These are phyloP conservation scores for Dasypolia templi DNA, from an alignment of 2,888 invertebrate species.

Conservation along the genomic window DNA sequence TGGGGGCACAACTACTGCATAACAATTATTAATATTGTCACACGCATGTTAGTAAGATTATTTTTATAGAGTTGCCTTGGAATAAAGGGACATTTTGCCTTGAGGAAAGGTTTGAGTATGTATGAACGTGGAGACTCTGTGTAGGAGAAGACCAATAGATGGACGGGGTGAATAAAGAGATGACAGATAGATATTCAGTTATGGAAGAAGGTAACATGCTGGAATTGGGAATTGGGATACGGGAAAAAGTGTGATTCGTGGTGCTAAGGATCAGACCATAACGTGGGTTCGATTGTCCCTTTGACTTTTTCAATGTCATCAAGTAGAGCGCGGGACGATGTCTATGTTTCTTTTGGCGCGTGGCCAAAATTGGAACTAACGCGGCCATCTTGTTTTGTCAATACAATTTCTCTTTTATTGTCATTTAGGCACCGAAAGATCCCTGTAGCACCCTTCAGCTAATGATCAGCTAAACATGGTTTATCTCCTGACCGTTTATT, in stretches of 20 bases:
- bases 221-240: no score
- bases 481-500: background rate
- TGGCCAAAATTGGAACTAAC: no score
- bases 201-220: no score
- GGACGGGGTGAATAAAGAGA: no score
- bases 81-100: background rate
- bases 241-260: no score
- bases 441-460: background rate
- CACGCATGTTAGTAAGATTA: background rate
- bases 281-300: background rate
- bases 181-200: no score
- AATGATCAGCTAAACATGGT: background rate
- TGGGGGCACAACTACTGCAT: conserved; percentile 7
- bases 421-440: background rate
- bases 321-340: no score
- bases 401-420: background rate
- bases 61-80: background rate
- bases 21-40: conserved; percentile 18
- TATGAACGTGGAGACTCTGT: no score
- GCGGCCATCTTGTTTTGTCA: no score
- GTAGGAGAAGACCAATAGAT: background rate
- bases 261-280: no score
- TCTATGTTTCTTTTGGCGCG: no score
- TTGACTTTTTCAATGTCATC: background rate
- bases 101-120: no score